Base-by-base conservation (phyloP, 2,113 vertebrate species). In the Solea senegalensis region DNA sequence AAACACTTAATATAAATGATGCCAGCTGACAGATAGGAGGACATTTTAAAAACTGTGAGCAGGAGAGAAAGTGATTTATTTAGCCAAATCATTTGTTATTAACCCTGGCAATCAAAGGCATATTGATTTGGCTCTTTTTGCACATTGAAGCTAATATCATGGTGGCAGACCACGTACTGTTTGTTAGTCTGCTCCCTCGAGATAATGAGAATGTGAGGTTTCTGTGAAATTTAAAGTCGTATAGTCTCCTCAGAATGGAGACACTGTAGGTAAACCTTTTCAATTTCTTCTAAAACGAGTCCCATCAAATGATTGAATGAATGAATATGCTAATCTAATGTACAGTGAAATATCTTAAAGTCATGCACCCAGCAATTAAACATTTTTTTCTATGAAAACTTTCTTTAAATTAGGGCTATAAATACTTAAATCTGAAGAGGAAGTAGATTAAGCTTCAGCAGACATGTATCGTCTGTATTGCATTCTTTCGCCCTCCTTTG, bases 401-500 rank as follows among this genome's bases (percentile, higher is more conserved):
- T 34, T 34, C 34, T 34, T 34, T 34, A 34, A 34, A 34, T 34
- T 34, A 34, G 2, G 34, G 34, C 34, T 34, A 4, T 6, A 34
- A 34, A 3, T 34, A 34, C 5, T 34, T 34, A 34, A 34, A 4
- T 56, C 48, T 55, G 39, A 27, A 48, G 58, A 66, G 53, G 9
- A 60, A 56, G 59, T 66, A 53, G 60, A 57, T 77, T 61, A 64
- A 57, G 34, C 21, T 48, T 58, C 41, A 16, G 68, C 26, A 40
- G 49, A 64, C 39, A 5, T 61, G 39, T 65, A 53, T 57, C 62
- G 45, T 69, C 43, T 55, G 68, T 50, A 57, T 65, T 55, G 16
- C 51, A 71, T 61, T 57, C 65, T 59, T 66, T 43, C 60, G 76
- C n/a, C n/a, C n/a, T n/a, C n/a, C n/a, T n/a, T n/a, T n/a, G n/a